Conservation (phyloP, 2,113 vertebrate species). For the Oenanthe oenanthe region DNA sequence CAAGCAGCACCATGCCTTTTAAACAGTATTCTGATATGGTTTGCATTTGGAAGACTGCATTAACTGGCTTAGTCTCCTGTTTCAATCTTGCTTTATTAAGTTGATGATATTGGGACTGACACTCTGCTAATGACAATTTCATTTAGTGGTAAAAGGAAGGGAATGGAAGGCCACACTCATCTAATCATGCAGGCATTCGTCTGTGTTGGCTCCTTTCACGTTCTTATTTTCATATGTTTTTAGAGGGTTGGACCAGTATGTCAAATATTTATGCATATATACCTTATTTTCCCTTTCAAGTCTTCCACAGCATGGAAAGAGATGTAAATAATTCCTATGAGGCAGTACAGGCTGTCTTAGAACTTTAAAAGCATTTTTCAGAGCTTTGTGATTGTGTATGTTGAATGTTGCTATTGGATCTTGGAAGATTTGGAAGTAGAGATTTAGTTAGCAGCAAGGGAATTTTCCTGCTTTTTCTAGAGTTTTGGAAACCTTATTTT, state of each 20-base stretch:
- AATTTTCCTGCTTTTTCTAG: background rate
- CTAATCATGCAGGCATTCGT: conserved; percentile 5
- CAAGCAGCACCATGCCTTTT: background rate
- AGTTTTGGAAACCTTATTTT: conserved; percentile 28
- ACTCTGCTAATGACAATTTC: conserved; percentile 68
- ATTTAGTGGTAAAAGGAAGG: conserved; percentile 55
- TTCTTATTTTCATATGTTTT: conserved; percentile 43
- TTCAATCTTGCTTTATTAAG: conserved; percentile 63
- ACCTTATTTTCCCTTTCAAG: conserved; percentile 45
- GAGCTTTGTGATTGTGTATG: conserved; percentile 10
- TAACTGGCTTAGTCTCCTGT: conserved; percentile 54
- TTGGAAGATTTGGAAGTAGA: conserved; percentile 36
- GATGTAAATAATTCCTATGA: conserved; percentile 33
- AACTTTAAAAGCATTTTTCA: conserved; percentile 51
- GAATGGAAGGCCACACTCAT: conserved; percentile 51
- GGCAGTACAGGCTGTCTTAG: conserved; percentile 9
- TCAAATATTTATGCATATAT: conserved; percentile 54
- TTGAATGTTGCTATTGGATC: conserved; percentile 46
- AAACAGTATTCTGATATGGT: background rate
- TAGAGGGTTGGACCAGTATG: conserved; percentile 21
- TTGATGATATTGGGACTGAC: conserved; percentile 67
- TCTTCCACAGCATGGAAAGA: background rate
- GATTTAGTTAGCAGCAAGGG: conserved; percentile 9
- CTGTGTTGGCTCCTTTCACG: conserved; percentile 19
- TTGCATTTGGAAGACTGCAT: conserved; percentile 42